A percentile compares a stretch with the other conserved stretches of the same genome.
phyloP scores from a whole-genome alignment of 2,888 invertebrate genomes.

The Patella ulyssiponensis region DNA sequence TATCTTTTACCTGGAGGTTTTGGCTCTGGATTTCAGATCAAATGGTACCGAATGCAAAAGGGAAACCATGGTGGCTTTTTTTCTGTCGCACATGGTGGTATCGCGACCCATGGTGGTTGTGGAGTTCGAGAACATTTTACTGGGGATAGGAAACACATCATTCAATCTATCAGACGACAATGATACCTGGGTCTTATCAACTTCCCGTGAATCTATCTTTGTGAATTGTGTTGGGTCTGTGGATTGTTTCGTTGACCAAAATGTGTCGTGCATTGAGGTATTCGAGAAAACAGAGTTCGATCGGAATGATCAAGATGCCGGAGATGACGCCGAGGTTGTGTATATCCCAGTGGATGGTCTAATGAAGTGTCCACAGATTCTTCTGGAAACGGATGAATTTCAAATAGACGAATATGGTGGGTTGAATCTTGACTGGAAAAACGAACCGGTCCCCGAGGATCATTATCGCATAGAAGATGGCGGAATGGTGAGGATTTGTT shows the following conservation, averaged over 20 bases:
- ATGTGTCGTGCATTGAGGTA: no score
- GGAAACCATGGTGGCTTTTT: no score
- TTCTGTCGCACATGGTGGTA: no score
- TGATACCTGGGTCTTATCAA: slow-evolving; percentile 25
- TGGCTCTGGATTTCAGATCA: slow-evolving; percentile 17
- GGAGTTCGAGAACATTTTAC: no score
- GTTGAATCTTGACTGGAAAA: slow-evolving; percentile 3
- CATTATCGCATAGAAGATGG: slow-evolving; percentile 3
- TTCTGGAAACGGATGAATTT: slow-evolving; percentile 27
- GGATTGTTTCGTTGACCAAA: no score
- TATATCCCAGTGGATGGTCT: slow-evolving; percentile 26
- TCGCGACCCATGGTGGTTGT: no score
- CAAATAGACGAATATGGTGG: neutral
- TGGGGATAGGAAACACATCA: no score
- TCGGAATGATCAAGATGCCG: neutral
- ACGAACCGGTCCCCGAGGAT: neutral
- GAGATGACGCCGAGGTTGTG: neutral
- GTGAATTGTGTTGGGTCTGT: neutral
- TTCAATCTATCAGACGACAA: slow-evolving; percentile 32
- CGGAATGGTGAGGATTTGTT: slow-evolving; percentile 19
- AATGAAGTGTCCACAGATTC: slow-evolving; percentile 29
- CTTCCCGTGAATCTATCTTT: slow-evolving; percentile 23
- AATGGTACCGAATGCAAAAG: no score
- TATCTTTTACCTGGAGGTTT: slow-evolving; percentile 29
- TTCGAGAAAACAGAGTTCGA: neutral